These are phyloP conservation scores for Epirrhoe alternata DNA, from an alignment of 2,888 invertebrate species.

Conservation along the genomic window DNA sequence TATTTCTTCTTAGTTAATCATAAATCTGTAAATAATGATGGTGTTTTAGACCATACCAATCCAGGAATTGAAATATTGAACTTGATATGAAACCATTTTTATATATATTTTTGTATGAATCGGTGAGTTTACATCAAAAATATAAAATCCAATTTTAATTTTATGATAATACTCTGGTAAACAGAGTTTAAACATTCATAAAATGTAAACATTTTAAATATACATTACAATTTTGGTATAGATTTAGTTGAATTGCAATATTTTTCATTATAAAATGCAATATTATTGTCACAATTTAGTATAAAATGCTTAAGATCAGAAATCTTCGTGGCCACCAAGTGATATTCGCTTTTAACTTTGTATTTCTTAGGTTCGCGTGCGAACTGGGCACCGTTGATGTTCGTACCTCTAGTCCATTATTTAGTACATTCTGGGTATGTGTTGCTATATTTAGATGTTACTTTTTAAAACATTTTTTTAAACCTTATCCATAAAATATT, in stretches of 20 bases:
- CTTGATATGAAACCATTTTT: conserved; percentile 22
- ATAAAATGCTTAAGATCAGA: conserved; percentile 12
- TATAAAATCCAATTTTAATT: conserved; percentile 17
- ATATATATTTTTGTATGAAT: conserved; percentile 32
- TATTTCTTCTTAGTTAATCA: conserved; percentile 5
- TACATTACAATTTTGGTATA: not conserved
- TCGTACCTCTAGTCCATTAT: conserved; percentile 47
- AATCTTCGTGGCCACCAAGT: conserved; percentile 51
- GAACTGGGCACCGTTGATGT: conserved; percentile 46
- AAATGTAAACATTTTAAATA: not conserved
- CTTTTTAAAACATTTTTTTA: not conserved
- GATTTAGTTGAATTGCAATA: not conserved
- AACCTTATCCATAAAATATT: no score
- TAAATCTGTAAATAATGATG: conserved; percentile 34
- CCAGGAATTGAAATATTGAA: conserved; percentile 37
- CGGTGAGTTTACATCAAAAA: conserved; percentile 13
- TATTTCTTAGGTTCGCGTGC: conserved; percentile 47
- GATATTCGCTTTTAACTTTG: conserved; percentile 64
- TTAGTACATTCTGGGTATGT: conserved; percentile 32
- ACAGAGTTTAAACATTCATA: not conserved
- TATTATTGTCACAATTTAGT: conserved; percentile 23
- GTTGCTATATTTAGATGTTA: conserved; percentile 4
- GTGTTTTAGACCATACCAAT: conserved; percentile 20
- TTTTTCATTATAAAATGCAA: conserved; percentile 4
- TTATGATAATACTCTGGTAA: conserved; percentile 28